Evolutionary conservation across 2,797 vertebrate species (phyloP).

Genomic region (Ptychadena robeensis): DNA sequence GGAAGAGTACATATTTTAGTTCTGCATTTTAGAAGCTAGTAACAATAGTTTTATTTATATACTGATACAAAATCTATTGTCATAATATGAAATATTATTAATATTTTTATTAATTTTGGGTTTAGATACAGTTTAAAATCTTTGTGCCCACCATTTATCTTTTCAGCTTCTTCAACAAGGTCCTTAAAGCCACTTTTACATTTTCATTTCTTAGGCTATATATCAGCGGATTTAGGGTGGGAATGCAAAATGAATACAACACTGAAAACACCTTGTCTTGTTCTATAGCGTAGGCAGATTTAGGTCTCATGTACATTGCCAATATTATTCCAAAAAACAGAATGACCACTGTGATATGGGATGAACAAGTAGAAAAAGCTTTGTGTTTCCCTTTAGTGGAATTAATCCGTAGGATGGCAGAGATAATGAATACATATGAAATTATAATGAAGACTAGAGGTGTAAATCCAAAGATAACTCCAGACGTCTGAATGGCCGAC

Average conservation of each 20-base stretch:
- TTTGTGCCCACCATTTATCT: no score
- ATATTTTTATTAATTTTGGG: background rate
- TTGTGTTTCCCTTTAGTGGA: constrained; percentile 33
- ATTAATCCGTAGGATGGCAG: constrained; percentile 14
- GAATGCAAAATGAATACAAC: constrained; percentile 5
- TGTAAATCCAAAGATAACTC: constrained; percentile 18
- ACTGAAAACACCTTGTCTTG: constrained; percentile 36
- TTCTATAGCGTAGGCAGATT: constrained; percentile 20
- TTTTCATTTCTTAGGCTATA: constrained; percentile 17
- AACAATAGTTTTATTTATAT: no score
- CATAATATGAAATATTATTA: background rate
- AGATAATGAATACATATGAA: constrained; percentile 25
- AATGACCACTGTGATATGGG: constrained; percentile 30
- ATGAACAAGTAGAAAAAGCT: constrained; percentile 37
- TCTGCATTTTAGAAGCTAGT: no score
- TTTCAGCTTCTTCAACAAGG: no score
- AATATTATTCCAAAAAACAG: constrained; percentile 35
- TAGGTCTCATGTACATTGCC: constrained; percentile 34
- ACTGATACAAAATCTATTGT: background rate
- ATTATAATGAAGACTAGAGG: constrained; percentile 21
- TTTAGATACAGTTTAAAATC: no score
- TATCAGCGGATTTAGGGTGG: constrained; percentile 14
- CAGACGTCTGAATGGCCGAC: constrained; percentile 8
- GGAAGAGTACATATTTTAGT: no score
- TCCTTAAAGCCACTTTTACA: background rate